Base-by-base conservation (phyloP, 2,113 vertebrate genomes). In the Caretta caretta region DNA sequence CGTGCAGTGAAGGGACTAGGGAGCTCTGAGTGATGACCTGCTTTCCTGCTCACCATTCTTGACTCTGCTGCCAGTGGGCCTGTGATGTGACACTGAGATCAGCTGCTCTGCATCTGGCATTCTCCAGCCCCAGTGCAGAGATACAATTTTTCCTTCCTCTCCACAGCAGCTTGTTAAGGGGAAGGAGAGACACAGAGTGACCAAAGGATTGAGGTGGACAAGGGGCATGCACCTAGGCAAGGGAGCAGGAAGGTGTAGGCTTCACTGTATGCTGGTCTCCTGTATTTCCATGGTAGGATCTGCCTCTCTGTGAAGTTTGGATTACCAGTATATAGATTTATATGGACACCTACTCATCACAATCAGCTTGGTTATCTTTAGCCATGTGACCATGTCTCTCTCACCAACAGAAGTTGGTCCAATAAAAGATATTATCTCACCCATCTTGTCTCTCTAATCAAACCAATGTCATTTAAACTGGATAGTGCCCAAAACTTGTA, bases 241-340 rank as follows among this genome's bases (percentile, higher is more conserved):
- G 42, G 49, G 62, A 38, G 14, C 9, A 3, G 48, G 42, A 35
- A 80, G 19, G 6, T 0, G 0, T 1, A 46, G 54, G 27, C 17
- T 83, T 94, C 20, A 7, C 2, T 85, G 27, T 59, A 29, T 59
- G 54, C 56, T 62, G 29, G 16, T 35, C 87, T 10, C 38, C 75
- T 80, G 2, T 29, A 12, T 29, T 10, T 62, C 42, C 11, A 81
- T 54, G 13, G 17, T 54, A 84, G 84, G 69, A 2, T 24, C 38
- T 86, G 84, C 42, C 22, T 10, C 10, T 38, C n/a, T 6, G 1
- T 35, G 50, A 89, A 38, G 5, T 53, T 87, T 49, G 6, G 38
- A 65, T 49, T 48, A 16, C 0, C 3, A 72, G 3, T 42, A 3
- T 16, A 42, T 20, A 59, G 48, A 46, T 87, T 87, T 89, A 29